Conservation (phyloP, 2,797 vertebrate genomes). For the Agapornis canus region DNA sequence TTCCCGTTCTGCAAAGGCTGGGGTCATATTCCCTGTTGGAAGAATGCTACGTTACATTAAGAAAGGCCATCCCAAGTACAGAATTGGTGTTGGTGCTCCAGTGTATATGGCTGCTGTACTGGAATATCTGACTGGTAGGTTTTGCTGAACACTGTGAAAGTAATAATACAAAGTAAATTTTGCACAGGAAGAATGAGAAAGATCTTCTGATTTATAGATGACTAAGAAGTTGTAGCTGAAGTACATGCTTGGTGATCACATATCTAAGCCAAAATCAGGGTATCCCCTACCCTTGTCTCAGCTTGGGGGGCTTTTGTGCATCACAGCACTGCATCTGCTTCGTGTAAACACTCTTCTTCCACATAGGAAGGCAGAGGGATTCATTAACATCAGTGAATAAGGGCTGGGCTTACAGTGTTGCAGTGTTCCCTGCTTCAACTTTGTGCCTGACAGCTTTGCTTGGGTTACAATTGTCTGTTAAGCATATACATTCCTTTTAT, state of each 20-base stretch:
- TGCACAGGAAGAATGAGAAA: background rate
- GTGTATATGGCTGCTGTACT: slow-evolving; percentile 98
- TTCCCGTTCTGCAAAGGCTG: slow-evolving; percentile 94
- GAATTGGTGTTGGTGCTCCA: slow-evolving; percentile 95
- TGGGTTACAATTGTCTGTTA: background rate
- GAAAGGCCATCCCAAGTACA: slow-evolving; percentile 92
- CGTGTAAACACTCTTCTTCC: background rate
- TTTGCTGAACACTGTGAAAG: background rate
- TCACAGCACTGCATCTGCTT: background rate
- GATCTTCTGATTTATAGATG: background rate
- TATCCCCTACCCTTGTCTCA: background rate
- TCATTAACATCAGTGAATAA: background rate
- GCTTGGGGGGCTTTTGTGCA: background rate
- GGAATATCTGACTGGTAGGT: slow-evolving; percentile 95
- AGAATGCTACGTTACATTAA: slow-evolving; percentile 97
- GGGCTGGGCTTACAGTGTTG: background rate
- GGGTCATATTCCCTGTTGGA: slow-evolving; percentile 97
- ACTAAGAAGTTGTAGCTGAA: background rate
- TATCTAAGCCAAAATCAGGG: background rate
- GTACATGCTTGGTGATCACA: background rate
- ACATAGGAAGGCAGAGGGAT: background rate
- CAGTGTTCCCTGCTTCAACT: background rate
- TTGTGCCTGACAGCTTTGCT: background rate
- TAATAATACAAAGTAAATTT: background rate
- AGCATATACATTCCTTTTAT: background rate